Conservation (phyloP, 2,888 invertebrate species). For the Xylota sylvarum region DNA sequence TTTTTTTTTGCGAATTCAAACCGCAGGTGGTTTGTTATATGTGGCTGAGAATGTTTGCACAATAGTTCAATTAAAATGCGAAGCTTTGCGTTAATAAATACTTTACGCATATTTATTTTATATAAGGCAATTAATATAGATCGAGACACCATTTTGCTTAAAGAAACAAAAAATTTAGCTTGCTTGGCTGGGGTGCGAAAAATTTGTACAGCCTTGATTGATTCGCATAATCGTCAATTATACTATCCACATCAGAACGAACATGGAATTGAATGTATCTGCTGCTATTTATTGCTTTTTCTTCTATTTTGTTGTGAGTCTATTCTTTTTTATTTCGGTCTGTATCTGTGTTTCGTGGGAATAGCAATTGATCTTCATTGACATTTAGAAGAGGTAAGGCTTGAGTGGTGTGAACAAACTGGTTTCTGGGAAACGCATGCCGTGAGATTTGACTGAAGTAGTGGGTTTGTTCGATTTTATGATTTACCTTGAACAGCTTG, state of each 20-base stretch:
- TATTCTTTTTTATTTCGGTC: background rate
- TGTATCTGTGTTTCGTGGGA: background rate
- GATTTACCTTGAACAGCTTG: background rate
- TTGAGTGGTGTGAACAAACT: background rate
- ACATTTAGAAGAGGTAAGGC: background rate
- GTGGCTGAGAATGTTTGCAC: background rate
- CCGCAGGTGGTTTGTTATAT: background rate
- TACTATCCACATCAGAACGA: background rate
- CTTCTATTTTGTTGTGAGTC: background rate
- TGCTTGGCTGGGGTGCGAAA: background rate
- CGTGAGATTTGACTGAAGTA: background rate
- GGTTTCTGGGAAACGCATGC: background rate
- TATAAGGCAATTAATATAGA: background rate
- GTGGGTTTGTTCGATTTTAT: background rate
- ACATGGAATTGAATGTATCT: background rate
- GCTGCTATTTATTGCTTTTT: background rate
- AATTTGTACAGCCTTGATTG: background rate
- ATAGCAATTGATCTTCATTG: conserved; percentile 12
- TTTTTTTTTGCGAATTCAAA: background rate
- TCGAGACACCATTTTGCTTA: background rate
- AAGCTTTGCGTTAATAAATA: background rate
- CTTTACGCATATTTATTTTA: background rate
- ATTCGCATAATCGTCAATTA: conserved; percentile 5
- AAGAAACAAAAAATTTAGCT: background rate
- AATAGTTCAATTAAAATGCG: background rate